These are phyloP conservation scores for Chrysopa pallens DNA, from an alignment of 1,140 invertebrate species.

Conservation along the genomic window DNA sequence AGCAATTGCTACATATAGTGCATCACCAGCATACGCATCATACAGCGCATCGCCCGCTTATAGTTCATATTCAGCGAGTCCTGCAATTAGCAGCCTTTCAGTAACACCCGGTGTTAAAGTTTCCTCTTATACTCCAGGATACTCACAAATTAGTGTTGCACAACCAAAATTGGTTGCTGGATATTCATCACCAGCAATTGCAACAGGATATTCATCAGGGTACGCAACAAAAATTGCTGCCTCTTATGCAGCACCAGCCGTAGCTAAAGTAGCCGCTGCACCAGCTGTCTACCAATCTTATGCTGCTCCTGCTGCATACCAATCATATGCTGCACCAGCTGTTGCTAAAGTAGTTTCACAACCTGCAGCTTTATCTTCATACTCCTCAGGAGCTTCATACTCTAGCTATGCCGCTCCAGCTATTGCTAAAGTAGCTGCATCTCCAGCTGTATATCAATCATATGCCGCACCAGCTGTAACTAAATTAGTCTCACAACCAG, in stretches of 20 bases:
- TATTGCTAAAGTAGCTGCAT: background rate
- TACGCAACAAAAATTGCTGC: background rate
- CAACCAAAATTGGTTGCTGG: background rate
- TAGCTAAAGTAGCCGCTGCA: background rate
- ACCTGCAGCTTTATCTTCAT: background rate
- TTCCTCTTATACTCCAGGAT: background rate
- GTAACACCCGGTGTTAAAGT: background rate
- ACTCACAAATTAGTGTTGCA: background rate
- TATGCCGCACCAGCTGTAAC: background rate
- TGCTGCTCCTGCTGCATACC: background rate
- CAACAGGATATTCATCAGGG: background rate
- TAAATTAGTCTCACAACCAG: background rate
- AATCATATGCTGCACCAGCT: background rate
- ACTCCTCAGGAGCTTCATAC: background rate
- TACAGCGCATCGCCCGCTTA: background rate
- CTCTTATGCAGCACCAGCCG: background rate
- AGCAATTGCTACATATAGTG: background rate
- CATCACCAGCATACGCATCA: background rate
- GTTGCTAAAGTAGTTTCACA: background rate
- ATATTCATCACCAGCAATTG: background rate
- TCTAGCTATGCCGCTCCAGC: background rate
- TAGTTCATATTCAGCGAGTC: background rate
- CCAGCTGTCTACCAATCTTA: background rate
- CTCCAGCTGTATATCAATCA: background rate
- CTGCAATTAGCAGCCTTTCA: background rate